Evolutionary conservation across 1,140 invertebrate species (phyloP).

Genomic region (Drosophila parabipectinata): DNA sequence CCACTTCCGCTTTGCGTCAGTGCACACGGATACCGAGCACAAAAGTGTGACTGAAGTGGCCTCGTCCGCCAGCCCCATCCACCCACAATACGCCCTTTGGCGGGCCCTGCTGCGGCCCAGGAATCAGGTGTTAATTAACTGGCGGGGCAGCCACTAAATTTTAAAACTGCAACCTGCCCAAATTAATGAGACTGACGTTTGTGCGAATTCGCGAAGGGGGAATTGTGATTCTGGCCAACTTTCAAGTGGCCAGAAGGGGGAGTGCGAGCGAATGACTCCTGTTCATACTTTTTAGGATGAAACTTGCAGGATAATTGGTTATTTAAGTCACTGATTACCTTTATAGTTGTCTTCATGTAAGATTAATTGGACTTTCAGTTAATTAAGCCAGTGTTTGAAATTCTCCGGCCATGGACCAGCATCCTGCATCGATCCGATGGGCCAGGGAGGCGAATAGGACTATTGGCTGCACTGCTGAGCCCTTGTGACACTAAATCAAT

Average conservation of each 20-base stretch:
- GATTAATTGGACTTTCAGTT: conserved; percentile 12
- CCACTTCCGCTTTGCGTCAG: conserved; percentile 80
- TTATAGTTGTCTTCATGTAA: conserved; percentile 12
- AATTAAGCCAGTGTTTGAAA: conserved; percentile 38
- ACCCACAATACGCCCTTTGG: background rate
- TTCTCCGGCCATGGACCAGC: conserved; percentile 12
- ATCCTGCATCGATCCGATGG: conserved; percentile 26
- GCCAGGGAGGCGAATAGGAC: conserved; percentile 17
- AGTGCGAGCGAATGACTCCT: too few relatives aligned
- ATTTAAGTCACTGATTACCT: conserved; percentile 4
- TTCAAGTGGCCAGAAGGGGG: background rate
- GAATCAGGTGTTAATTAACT: conserved; percentile 77
- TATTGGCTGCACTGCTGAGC: conserved; percentile 31
- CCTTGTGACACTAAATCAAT: conserved; percentile 57
- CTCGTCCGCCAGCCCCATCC: conserved; percentile 2
- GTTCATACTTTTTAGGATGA: too few relatives aligned
- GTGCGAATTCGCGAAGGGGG: conserved; percentile 22
- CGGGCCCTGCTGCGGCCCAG: background rate
- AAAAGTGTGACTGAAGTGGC: conserved; percentile 78
- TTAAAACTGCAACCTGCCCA: conserved; percentile 70
- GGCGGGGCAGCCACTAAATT: conserved; percentile 57
- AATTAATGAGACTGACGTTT: conserved; percentile 77
- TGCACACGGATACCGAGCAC: conserved; percentile 66
- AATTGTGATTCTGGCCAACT: background rate
- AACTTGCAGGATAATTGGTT: background rate